These are phyloP conservation scores for Brachypodius melanocephalos DNA, from an alignment of 2,113 vertebrate genomes.

Conservation along the genomic window DNA sequence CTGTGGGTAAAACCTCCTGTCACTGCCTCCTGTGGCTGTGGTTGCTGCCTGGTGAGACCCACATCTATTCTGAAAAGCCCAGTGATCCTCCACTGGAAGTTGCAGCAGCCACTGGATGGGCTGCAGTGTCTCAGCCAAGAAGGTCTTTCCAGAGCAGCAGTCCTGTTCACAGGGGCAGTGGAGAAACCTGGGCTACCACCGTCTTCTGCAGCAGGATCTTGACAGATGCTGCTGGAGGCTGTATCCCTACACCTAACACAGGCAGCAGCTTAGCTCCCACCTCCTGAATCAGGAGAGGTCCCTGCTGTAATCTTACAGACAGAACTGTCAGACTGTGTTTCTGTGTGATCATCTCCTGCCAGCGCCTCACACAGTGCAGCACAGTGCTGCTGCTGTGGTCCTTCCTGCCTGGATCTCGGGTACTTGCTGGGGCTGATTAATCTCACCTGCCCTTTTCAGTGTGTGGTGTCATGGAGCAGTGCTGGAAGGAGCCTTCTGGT, in stretches of 20 bases:
- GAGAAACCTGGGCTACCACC: neutral
- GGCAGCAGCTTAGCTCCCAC: neutral
- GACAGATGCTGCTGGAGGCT: neutral
- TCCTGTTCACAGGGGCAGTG: neutral
- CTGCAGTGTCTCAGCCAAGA: neutral
- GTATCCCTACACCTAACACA: rapidly evolving
- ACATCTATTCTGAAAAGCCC: neutral
- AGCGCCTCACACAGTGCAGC: rapidly evolving
- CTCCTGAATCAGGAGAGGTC: neutral
- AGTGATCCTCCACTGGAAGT: neutral
- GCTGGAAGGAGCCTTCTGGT: neutral
- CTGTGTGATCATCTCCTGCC: neutral
- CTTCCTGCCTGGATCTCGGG: neutral
- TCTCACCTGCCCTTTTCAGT: neutral
- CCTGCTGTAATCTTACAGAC: neutral
- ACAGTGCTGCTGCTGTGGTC: neutral
- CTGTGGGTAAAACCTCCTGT: neutral
- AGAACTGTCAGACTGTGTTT: neutral
- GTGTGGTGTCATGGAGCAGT: neutral
- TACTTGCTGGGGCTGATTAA: neutral
- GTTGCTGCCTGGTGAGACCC: neutral
- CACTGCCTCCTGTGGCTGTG: neutral
- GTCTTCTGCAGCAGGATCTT: neutral
- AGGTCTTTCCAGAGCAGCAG: neutral
- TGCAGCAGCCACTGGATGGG: neutral